Evolutionary conservation across 2,797 vertebrate species (phyloP), one percentile per base, ranked within the genome.

Genomic region (Periparus ater): DNA sequence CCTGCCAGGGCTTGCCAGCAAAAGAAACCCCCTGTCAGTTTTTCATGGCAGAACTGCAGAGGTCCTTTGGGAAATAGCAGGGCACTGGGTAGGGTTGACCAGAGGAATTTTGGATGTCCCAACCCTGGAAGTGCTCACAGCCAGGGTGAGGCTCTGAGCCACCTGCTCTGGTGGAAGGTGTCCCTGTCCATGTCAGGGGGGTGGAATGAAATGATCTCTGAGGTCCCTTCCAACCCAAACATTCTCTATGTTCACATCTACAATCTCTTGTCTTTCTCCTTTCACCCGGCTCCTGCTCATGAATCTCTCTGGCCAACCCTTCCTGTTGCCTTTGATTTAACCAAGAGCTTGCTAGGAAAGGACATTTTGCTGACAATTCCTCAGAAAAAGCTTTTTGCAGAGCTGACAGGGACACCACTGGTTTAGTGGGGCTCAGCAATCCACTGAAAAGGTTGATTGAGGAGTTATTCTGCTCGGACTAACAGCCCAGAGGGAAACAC

Each of bases 401-500:
- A 82, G 12, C 45, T 82, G 55, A 6, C 13, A 47, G 40, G 25
- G 26, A 36, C 25, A 54, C 7, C 12, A 10, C 0, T 0, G n/a
- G 7, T 55, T 82, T 62, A 21, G 16, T 25, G 15, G 10, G 27
- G 48, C 51, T 73, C n/a, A 16, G 20, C 12, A 61, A n/a, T 50
- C 36, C 40, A 13, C 53, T 36, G 55, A 21, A 76, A 67, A 30
- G 45, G 2, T 23, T 75, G 36, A 42, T 0, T 11, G 30, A 67
- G 20, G 29, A 61, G 17, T 55, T 70, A 5, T 7, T 62, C 32
- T 70, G 14, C 34, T 50, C 27, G 13, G 42, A 45, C 16, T 84
- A 34, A 75, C 17, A 72, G 7, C 21, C 14, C 3, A 57, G 8
- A 38, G 30, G 22, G 9, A 68, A 25, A 16, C 29, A 36, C 8